phyloP scores from a whole-genome alignment of 2,888 invertebrate genomes.

The Acleris emargana region DNA sequence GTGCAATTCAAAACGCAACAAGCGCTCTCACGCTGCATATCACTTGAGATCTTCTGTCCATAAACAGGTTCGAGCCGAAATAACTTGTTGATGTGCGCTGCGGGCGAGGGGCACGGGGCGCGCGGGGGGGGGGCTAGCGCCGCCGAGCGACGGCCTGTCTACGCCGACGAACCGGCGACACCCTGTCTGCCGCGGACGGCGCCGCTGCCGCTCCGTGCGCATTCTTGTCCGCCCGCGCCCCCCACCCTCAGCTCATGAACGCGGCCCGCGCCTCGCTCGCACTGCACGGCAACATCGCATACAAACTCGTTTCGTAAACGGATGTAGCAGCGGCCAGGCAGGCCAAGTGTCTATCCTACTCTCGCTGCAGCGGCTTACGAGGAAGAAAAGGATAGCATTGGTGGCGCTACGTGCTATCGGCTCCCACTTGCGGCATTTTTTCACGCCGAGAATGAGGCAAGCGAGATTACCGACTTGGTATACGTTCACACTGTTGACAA shows the following conservation, averaged over 20 bases:
- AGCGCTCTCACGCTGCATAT: slow-evolving; percentile 51
- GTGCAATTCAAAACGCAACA: slow-evolving; percentile 58
- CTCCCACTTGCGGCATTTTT: slow-evolving; percentile 86
- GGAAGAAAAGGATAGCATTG: slow-evolving; percentile 66
- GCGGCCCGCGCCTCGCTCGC: slow-evolving; percentile 78
- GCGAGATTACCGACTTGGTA: slow-evolving; percentile 84
- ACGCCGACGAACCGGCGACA: slow-evolving; percentile 94
- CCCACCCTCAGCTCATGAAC: slow-evolving; percentile 63
- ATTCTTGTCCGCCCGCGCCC: slow-evolving; percentile 81
- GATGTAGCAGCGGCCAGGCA: slow-evolving; percentile 85
- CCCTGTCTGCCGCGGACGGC: slow-evolving; percentile 95
- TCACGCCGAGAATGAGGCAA: slow-evolving; percentile 87
- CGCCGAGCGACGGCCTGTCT: slow-evolving; percentile 90
- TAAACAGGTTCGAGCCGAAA: slow-evolving; percentile 67
- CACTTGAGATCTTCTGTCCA: slow-evolving; percentile 67
- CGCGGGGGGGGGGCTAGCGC: slow-evolving; percentile 73
- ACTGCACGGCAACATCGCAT: slow-evolving; percentile 82
- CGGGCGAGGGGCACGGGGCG: slow-evolving; percentile 57
- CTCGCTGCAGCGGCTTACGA: slow-evolving; percentile 45
- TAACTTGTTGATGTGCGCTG: slow-evolving; percentile 82
- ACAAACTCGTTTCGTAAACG: slow-evolving; percentile 89
- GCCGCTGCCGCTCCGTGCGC: slow-evolving; percentile 85
- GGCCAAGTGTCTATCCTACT: slow-evolving; percentile 66
- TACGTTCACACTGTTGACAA: slow-evolving; percentile 66
- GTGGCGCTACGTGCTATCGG: slow-evolving; percentile 84